Base-by-base conservation (phyloP, 2,113 vertebrate genomes). In the Cephalophus harveyi region DNA sequence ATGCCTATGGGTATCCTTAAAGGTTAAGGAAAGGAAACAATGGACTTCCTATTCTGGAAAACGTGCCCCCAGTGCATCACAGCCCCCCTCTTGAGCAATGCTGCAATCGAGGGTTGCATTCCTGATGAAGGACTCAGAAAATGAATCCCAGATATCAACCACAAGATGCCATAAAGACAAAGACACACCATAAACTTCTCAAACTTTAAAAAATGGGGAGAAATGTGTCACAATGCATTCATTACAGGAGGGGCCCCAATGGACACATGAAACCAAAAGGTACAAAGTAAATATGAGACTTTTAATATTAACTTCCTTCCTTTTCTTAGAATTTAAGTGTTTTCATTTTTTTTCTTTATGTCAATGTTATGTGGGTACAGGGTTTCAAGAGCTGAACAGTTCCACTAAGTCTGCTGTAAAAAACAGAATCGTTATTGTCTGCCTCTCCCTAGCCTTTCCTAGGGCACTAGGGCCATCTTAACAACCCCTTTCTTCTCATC, bases 101-200 rank as follows among this genome's bases (percentile, higher is more conserved):
- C 21, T 78, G 55, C 27, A 78, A 50, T 15, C 46, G 64, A 85
- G 19, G 40, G 40, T 6, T 95, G 27, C 33, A 46, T 88, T 96
- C 40, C 50, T 91, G 36, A 88, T 28, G 43, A 52, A 91, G 82
- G 46, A 74, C 52, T 96, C 95, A 96, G 57, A 93, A 97, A 94
- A 78, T 43, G 52, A 90, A 94, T 90, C 74, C 85, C 59, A 76
- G 21, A 57, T 71, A 78, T 57, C 59, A 93, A 28, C 10, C 6
- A 88, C 33, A 81, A 91, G 88, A 93, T 94, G 86, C 30, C 83
- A 76, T 1, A 62, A 16, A 85, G 21, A 92, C 52, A 89, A 91
- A 93, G 59, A 94, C 60, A 96, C 33, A 67, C 5, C 30, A 87
- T 4, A 87, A 46, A n/a, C 46, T 78, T 89, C 71, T 94, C 89